phyloP scores from a whole-genome alignment of 2,888 invertebrate species.

The Eumerus sabulonum region DNA sequence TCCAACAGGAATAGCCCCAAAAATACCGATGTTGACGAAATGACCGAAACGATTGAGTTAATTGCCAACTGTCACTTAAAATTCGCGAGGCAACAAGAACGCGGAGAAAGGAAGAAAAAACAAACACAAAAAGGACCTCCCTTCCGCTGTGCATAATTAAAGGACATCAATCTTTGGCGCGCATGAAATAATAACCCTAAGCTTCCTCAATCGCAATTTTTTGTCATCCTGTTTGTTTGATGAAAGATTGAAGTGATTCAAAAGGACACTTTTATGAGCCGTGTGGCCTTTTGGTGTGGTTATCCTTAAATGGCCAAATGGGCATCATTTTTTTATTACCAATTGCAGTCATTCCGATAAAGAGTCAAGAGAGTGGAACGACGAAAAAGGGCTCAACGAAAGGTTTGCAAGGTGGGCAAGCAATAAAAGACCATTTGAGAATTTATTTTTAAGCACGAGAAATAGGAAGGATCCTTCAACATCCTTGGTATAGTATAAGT shows the following conservation, averaged over 20 bases:
- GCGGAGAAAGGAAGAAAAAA: background rate
- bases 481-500: constrained; percentile 33
- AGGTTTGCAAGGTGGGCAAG: background rate
- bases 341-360: constrained; percentile 48
- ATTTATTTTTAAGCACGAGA: constrained; percentile 5
- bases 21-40: no score
- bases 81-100: no score
- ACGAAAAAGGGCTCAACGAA: background rate
- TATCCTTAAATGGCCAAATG: constrained; percentile 46
- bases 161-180: constrained; percentile 20
- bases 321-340: constrained; percentile 40
- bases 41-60: no score
- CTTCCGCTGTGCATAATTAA: constrained; percentile 33
- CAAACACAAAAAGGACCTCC: constrained; percentile 6
- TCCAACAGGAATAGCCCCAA: no score
- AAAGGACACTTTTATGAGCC: constrained; percentile 32
- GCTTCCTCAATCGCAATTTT: background rate
- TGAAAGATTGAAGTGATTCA: constrained; percentile 22
- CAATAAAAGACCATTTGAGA: constrained; percentile 5
- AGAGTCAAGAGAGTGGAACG: constrained; percentile 44
- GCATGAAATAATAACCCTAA: background rate
- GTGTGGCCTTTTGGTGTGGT: constrained; percentile 17
- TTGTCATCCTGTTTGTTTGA: background rate
- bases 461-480: constrained; percentile 10
- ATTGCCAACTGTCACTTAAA: no score